Percentiles rank a stretch among this genome's conserved stretches.
Evolutionary conservation across 2,888 invertebrate genomes (phyloP).

Genomic region (Melipona beecheii): DNA sequence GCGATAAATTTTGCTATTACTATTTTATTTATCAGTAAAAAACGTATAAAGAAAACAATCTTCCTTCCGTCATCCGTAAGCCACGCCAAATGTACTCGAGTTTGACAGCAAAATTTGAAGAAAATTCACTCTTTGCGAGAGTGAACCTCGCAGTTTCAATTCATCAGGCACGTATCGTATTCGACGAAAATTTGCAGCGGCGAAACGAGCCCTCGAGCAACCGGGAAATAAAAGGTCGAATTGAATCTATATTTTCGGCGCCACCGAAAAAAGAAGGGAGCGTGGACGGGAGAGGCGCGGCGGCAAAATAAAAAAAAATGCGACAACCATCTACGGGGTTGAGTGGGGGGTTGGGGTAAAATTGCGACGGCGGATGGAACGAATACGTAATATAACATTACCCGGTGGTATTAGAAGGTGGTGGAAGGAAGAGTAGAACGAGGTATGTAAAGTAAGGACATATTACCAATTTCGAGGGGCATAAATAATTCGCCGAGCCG

Average conservation of each 20-base stretch:
- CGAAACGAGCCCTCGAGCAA: background rate
- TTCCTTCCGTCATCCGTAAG: background rate
- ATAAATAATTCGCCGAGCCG: conserved; percentile 50
- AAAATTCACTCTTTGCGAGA: background rate
- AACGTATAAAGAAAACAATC: background rate
- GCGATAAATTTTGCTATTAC: too few relatives aligned
- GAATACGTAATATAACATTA: conserved; percentile 60
- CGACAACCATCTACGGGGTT: background rate
- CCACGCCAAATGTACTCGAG: background rate
- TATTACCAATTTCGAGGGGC: conserved; percentile 62
- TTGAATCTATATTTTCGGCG: conserved; percentile 18
- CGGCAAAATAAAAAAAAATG: background rate
- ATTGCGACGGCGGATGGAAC: conserved; percentile 45
- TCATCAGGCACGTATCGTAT: background rate
- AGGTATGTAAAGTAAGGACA: conserved; percentile 61
- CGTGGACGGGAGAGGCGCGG: too few relatives aligned
- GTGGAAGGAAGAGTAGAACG: background rate
- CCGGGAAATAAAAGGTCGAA: conserved; percentile 1
- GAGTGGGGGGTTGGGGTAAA: background rate
- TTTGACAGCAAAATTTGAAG: background rate
- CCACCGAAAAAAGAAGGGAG: too few relatives aligned
- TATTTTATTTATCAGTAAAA: too few relatives aligned
- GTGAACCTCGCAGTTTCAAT: background rate
- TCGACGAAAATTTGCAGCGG: background rate
- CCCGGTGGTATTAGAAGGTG: conserved; percentile 42